A percentile compares a stretch with the other conserved stretches of the same genome.
phyloP scores from a whole-genome alignment of 2,113 vertebrate genomes.

The Ictidomys tridecemlineatus region DNA sequence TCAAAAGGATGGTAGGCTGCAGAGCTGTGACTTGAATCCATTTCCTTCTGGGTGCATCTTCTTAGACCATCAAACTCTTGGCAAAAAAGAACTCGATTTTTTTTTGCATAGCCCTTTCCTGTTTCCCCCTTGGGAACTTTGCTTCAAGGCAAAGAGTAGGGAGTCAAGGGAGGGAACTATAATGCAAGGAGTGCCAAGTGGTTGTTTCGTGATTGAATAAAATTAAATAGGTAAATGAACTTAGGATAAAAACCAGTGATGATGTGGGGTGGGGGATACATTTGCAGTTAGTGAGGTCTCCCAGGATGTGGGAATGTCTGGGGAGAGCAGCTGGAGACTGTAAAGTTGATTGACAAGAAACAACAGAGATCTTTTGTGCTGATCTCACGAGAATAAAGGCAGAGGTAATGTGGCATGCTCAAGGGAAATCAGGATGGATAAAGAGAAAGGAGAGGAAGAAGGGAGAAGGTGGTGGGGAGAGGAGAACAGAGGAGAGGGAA shows the following conservation, averaged over 20 bases:
- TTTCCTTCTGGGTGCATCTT: neutral
- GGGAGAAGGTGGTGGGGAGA: fast-evolving
- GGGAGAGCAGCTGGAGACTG: neutral
- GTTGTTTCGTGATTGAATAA: neutral
- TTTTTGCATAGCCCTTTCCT: neutral
- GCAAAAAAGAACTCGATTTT: neutral
- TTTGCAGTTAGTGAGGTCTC: neutral
- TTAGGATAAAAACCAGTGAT: neutral
- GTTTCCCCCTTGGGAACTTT: neutral
- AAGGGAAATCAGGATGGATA: neutral
- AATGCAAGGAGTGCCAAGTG: neutral
- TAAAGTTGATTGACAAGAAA: neutral
- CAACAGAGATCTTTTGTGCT: neutral
- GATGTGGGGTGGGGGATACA: neutral
- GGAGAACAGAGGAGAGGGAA: neutral
- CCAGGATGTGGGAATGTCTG: neutral
- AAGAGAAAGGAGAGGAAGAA: neutral
- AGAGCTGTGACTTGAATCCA: neutral
- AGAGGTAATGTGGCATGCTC: neutral
- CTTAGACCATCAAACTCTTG: neutral
- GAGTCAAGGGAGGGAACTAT: neutral
- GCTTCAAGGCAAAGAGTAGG: neutral
- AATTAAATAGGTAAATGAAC: neutral
- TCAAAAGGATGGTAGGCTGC: neutral
- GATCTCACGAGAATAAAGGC: neutral